These are phyloP conservation scores for Turritopsis dohrnii DNA, from an alignment of 30 jellyfish, hydroid and myxozoan species.

Conservation along the genomic window DNA sequence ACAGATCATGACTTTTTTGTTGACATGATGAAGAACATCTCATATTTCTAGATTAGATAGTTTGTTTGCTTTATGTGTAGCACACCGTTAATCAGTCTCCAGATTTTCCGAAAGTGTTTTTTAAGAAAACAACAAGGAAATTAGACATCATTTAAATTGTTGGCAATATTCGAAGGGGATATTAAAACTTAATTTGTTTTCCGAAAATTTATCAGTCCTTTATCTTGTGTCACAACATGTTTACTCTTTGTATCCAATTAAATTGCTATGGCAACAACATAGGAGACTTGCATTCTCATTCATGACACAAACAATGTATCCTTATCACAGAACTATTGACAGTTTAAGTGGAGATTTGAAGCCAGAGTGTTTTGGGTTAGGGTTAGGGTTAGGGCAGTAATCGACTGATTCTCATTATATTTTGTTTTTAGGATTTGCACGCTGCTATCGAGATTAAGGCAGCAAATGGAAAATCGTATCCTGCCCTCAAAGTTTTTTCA, in stretches of 20 bases:
- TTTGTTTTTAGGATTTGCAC: constrained; percentile 55
- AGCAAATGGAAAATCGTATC: constrained; percentile 83
- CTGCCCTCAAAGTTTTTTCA: constrained; percentile 87
- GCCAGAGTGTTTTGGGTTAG: not conserved
- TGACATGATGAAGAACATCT: not conserved
- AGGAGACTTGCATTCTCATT: not conserved
- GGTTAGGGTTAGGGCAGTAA: too few relatives aligned
- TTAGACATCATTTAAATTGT: too few relatives aligned
- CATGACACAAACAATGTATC: not conserved
- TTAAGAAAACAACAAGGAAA: not conserved
- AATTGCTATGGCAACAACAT: not conserved
- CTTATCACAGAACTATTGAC: not conserved
- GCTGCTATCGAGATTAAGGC: constrained; percentile 65
- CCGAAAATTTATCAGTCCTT: not conserved
- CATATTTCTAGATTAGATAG: not conserved
- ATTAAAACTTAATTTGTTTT: not conserved
- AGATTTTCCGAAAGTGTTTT: not conserved
- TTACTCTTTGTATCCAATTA: not conserved
- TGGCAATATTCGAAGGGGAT: too few relatives aligned
- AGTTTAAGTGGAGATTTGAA: not conserved
- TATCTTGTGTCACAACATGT: not conserved
- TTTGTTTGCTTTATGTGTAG: not conserved
- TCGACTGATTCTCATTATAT: not conserved
- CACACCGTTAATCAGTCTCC: not conserved
- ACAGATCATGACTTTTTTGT: not conserved